These are phyloP conservation scores for Lepilemur septentrionalis DNA, from an alignment of 2,797 vertebrate genomes.

Conservation along the genomic window DNA sequence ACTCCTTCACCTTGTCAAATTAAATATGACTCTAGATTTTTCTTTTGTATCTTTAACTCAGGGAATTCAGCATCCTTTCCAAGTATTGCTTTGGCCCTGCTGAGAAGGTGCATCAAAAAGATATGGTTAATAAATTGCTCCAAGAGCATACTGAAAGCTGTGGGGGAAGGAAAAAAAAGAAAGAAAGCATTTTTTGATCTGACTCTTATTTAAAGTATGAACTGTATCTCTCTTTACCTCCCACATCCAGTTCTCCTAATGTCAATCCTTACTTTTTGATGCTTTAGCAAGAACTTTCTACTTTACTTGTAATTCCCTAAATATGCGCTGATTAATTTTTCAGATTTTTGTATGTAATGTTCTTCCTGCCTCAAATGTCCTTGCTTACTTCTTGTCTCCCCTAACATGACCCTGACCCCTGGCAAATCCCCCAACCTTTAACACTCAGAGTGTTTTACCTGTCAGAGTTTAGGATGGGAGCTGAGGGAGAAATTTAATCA, in stretches of 20 bases:
- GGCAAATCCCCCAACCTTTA: neutral
- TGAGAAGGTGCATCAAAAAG: neutral
- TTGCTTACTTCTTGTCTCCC: neutral
- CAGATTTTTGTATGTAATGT: neutral
- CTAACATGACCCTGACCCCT: neutral
- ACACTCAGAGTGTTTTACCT: neutral
- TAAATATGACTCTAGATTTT: conserved; percentile 58
- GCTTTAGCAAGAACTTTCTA: neutral
- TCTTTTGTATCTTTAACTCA: conserved; percentile 49
- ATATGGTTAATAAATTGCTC: conserved; percentile 5
- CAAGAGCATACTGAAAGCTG: neutral
- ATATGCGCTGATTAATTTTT: neutral
- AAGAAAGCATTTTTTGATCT: neutral
- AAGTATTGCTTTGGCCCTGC: conserved; percentile 7
- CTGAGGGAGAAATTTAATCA: neutral
- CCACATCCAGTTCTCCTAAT: neutral
- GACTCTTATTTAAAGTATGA: neutral
- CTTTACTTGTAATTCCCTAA: neutral
- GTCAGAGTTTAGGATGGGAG: neutral
- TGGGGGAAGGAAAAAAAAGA: neutral
- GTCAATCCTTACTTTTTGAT: conserved; percentile 14
- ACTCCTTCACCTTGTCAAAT: conserved; percentile 68
- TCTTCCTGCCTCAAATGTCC: neutral
- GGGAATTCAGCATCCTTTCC: conserved; percentile 18
- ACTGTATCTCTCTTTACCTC: neutral